These are phyloP conservation scores for Thymelicus lineola DNA, from an alignment of 2,888 invertebrate genomes.

Conservation along the genomic window DNA sequence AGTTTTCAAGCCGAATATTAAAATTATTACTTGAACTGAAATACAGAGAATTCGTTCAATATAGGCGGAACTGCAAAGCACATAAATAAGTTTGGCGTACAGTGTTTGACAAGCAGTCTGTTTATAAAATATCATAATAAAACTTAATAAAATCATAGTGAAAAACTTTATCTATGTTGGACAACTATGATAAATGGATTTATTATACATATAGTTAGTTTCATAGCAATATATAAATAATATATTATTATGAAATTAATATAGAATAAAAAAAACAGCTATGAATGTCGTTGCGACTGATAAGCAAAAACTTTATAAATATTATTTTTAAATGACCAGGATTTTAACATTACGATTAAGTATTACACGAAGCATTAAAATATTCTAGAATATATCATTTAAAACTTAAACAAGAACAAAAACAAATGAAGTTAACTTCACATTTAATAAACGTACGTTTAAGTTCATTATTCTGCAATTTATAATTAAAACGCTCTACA, in stretches of 20 bases:
- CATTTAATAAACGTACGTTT: conserved; percentile 24
- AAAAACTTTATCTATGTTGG: conserved; percentile 5
- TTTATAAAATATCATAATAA: conserved; percentile 16
- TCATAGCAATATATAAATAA: too few relatives aligned
- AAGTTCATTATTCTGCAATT: conserved; percentile 27
- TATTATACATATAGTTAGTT: background rate
- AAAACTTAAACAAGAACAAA: background rate
- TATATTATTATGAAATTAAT: too few relatives aligned
- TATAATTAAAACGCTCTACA: conserved; percentile 29
- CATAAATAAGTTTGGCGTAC: conserved; percentile 46
- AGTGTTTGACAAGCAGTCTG: conserved; percentile 38
- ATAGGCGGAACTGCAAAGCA: conserved; percentile 35
- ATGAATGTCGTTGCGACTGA: too few relatives aligned
- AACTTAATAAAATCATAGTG: conserved; percentile 21
- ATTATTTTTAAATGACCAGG: background rate
- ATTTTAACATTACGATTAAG: too few relatives aligned
- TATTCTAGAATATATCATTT: too few relatives aligned
- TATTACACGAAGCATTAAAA: too few relatives aligned
- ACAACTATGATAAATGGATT: conserved; percentile 2
- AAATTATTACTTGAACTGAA: too few relatives aligned
- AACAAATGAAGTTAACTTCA: background rate
- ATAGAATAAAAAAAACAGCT: too few relatives aligned
- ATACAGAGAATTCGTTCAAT: conserved; percentile 17
- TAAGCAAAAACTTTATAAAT: background rate
- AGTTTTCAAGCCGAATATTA: background rate